These are phyloP conservation scores for Alexandromys fortis DNA, from an alignment of 2,113 vertebrate species.

Conservation along the genomic window DNA sequence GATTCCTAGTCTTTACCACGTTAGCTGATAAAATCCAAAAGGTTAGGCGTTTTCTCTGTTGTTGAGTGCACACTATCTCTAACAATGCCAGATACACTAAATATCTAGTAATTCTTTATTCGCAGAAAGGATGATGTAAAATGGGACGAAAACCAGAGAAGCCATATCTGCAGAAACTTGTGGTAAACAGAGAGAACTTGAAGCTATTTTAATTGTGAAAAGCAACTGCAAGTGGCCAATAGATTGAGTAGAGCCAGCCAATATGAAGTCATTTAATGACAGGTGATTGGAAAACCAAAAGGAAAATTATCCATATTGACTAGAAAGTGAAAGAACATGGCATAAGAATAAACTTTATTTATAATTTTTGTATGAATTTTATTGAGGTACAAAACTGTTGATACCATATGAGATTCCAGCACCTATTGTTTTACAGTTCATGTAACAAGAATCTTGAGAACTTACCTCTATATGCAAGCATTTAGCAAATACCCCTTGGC, in stretches of 20 bases:
- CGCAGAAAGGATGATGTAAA: neutral
- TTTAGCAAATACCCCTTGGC: neutral
- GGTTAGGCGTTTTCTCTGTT: neutral
- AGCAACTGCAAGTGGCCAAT: neutral
- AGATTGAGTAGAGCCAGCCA: neutral
- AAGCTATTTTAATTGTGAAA: neutral
- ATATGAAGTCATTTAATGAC: neutral
- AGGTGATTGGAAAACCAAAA: neutral
- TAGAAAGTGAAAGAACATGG: neutral
- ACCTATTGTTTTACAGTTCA: neutral
- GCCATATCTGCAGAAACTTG: neutral
- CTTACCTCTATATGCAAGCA: neutral
- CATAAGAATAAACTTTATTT: neutral
- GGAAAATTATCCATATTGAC: neutral
- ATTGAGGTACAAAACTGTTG: neutral
- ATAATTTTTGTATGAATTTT: neutral
- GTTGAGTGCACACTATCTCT: neutral
- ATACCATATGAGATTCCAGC: neutral
- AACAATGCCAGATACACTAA: neutral
- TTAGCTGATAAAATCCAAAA: neutral
- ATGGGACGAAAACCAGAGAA: neutral
- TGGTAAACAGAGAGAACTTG: neutral
- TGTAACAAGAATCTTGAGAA: neutral
- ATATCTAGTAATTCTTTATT: neutral
- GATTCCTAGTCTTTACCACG: neutral